Base-by-base conservation (phyloP, 1,140 invertebrate genomes). In the Drosophila athabasca region DNA sequence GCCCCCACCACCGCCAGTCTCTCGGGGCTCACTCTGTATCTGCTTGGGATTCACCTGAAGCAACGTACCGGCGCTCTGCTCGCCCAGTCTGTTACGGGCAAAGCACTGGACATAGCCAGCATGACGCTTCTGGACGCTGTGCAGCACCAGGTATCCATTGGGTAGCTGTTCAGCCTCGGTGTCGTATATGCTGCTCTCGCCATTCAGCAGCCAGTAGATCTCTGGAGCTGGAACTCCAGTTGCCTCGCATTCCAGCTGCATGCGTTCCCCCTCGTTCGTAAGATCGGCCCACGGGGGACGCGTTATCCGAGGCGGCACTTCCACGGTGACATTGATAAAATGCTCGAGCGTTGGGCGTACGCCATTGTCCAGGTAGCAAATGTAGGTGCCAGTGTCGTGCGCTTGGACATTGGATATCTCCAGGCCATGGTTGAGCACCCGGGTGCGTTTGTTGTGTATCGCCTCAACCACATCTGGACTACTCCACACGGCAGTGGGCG, bases 81-180 rank as follows among this genome's bases (percentile, higher is more conserved):
- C 95, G 13, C 96, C 96, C 15, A 97, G 93, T 15, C 93, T 88
- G 92, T 98, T 98, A 50, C 94, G 95, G 0, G 96, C 97, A 81
- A 98, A 96, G 88, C 97, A 97, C 87, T 98, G 97, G 52, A 97
- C 95, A 24, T 97, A 95, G 2, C 97, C 97, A 0, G 96, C 96
- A 84, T 98, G 96, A 11, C 94, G 93, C 81, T 97, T 97, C 78
- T 96, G 94, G 0, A 96, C 95, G 11, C 57, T 72, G 1, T 94
- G 93, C 50, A 98, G 94, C 17, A 93, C 91, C 7, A 96, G 81
- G n/a, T 93, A 94, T 11, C 93, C 94, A 5, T 93, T 92, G 57
- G 92, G 92, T 35, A 90, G 70, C 17, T 91, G 76, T 55, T 92
- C 92, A 1, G 95, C 92, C 24, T 93, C 92, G n/a, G 91, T 90